Percentiles rank a stretch among this genome's conserved stretches.
phyloP scores from a whole-genome alignment of 2,113 vertebrate species.

The Anhinga anhinga region DNA sequence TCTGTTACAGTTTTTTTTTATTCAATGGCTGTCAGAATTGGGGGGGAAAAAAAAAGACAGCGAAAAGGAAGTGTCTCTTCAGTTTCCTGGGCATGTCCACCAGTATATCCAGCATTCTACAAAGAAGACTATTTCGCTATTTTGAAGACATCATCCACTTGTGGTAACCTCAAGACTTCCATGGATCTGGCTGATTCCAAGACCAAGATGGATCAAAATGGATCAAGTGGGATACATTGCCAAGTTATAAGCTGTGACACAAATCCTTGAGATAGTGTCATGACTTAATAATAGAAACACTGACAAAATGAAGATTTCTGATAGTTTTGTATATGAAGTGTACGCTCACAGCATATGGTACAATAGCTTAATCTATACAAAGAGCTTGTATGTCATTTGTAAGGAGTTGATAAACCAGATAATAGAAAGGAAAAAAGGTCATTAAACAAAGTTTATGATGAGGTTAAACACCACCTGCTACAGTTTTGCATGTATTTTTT shows the following conservation, averaged over 20 bases:
- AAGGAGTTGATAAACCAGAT: neutral
- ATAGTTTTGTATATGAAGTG: neutral
- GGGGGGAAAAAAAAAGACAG: no score
- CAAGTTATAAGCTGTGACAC: neutral
- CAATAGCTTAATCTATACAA: neutral
- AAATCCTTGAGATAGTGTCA: neutral
- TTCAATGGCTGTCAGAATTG: neutral
- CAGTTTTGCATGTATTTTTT: neutral
- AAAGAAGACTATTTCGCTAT: neutral
- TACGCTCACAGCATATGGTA: neutral
- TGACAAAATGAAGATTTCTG: neutral
- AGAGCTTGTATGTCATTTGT: neutral
- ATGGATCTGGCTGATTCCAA: neutral
- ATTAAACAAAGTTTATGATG: neutral
- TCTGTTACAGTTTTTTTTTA: neutral
- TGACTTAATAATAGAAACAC: neutral
- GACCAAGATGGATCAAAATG: neutral
- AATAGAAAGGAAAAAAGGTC: neutral
- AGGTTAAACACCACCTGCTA: neutral
- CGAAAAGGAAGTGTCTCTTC: neutral
- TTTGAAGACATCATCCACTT: neutral
- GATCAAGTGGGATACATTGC: neutral
- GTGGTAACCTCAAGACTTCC: neutral
- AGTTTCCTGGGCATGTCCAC: neutral
- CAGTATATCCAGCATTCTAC: neutral